A percentile compares a stretch with the other conserved stretches of the same genome.
phyloP scores from a whole-genome alignment of 2,888 invertebrate genomes.

The Apamea sordens region DNA sequence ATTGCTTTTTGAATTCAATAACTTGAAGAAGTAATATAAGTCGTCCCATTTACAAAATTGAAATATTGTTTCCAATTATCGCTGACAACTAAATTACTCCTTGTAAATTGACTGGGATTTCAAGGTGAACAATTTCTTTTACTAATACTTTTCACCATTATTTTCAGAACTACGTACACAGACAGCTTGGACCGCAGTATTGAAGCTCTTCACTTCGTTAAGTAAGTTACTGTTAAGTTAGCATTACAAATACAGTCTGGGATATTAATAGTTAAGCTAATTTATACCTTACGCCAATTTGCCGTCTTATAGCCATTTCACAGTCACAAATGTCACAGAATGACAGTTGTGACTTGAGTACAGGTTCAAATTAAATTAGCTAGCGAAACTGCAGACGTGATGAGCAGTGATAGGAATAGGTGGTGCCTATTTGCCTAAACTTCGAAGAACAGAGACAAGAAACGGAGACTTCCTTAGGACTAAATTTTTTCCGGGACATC shows the following conservation, averaged over 20 bases:
- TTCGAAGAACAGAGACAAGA: too few species aligned
- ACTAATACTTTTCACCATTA: slow-evolving; percentile 13
- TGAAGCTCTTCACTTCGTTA: slow-evolving; percentile 32
- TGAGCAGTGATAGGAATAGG: too few species aligned
- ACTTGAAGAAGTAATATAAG: neutral
- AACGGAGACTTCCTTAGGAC: too few species aligned
- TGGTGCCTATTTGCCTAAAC: too few species aligned
- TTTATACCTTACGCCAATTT: neutral
- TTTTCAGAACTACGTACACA: slow-evolving; percentile 47
- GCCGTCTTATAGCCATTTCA: neutral
- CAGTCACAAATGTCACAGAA: neutral
- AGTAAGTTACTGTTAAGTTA: slow-evolving; percentile 54
- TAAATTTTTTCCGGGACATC: too few species aligned
- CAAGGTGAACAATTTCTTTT: neutral
- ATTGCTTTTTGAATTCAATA: neutral
- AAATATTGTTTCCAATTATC: neutral
- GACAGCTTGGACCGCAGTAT: slow-evolving; percentile 49
- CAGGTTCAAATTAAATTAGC: too few species aligned
- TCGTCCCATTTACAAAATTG: neutral
- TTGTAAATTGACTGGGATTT: neutral
- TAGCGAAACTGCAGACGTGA: too few species aligned
- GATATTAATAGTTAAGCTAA: neutral
- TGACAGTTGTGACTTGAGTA: neutral
- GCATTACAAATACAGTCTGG: neutral
- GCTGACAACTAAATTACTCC: neutral